Conservation (phyloP, 2,113 vertebrate genomes). For the Prionailurus viverrinus region DNA sequence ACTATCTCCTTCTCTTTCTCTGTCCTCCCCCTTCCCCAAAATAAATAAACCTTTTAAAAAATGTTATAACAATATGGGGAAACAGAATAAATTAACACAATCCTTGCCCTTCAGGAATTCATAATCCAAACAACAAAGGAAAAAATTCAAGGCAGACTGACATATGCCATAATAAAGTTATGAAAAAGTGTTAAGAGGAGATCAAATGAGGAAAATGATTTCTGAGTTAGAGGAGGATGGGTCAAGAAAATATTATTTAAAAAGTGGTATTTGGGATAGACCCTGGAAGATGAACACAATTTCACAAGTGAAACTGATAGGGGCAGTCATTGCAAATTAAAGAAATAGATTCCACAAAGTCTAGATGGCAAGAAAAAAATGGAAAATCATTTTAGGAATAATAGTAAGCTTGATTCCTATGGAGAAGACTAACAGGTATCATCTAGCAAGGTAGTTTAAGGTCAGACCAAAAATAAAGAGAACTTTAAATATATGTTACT, state of each 20-base stretch:
- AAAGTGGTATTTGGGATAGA: constrained; percentile 24
- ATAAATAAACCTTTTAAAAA: constrained; percentile 12
- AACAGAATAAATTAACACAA: constrained; percentile 47
- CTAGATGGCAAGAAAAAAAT: constrained; percentile 29
- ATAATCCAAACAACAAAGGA: constrained; percentile 49
- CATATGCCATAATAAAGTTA: constrained; percentile 10
- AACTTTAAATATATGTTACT: constrained; percentile 43
- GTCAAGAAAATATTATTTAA: not conserved
- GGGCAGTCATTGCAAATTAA: not conserved
- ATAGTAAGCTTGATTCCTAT: not conserved
- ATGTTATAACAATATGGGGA: not conserved
- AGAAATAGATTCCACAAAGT: constrained; percentile 26
- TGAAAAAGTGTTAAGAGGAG: not conserved
- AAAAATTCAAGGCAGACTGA: constrained; percentile 50
- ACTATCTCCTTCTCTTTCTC: too few relatives aligned
- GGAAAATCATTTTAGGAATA: constrained; percentile 27
- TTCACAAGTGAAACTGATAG: constrained; percentile 12
- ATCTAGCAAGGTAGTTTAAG: constrained; percentile 46
- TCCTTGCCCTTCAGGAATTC: not conserved
- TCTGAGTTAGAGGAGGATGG: not conserved
- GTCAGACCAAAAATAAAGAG: constrained; percentile 47
- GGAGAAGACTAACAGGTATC: constrained; percentile 15
- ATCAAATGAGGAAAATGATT: not conserved
- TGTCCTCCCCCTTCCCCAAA: too few relatives aligned
- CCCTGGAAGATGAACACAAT: constrained; percentile 43